Evolutionary conservation across 1,140 invertebrate species (phyloP).

Genomic region (Eufriesea mexicana): DNA sequence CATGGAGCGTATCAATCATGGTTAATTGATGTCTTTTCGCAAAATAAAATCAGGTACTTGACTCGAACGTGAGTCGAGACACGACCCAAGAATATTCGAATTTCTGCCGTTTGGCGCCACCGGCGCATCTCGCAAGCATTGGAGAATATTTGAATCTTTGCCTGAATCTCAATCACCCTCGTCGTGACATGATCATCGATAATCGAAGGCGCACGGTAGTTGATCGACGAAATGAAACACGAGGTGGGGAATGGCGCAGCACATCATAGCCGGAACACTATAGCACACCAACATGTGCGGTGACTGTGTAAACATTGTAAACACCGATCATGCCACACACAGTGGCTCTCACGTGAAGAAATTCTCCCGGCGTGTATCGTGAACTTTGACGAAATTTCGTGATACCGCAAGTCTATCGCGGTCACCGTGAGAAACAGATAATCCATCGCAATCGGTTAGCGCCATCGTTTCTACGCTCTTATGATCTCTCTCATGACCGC

Average conservation of each 20-base stretch:
- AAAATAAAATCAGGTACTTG: background rate
- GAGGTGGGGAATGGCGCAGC: slow-evolving; percentile 58
- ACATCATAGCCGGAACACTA: slow-evolving; percentile 38
- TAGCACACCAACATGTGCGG: slow-evolving; percentile 46
- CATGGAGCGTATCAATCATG: background rate
- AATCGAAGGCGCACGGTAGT: background rate
- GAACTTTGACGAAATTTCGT: background rate
- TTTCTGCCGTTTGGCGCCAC: background rate
- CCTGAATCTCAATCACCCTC: background rate
- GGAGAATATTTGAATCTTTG: background rate
- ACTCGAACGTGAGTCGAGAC: background rate
- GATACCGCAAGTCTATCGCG: background rate
- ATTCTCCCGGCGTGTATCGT: background rate
- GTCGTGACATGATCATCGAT: background rate
- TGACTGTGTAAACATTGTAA: slow-evolving; percentile 70
- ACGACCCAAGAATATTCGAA: background rate
- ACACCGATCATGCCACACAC: slow-evolving; percentile 61
- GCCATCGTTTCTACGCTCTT: background rate
- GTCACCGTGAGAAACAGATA: background rate
- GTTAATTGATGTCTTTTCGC: background rate
- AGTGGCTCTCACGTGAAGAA: slow-evolving; percentile 58
- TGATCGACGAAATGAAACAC: slow-evolving; percentile 8
- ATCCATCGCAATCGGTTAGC: background rate
- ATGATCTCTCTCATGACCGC: no score
- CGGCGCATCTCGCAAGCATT: background rate